Percentiles rank a stretch among this genome's conserved stretches.
phyloP scores from a whole-genome alignment of 1,140 invertebrate species.

The Drosophila elegans region DNA sequence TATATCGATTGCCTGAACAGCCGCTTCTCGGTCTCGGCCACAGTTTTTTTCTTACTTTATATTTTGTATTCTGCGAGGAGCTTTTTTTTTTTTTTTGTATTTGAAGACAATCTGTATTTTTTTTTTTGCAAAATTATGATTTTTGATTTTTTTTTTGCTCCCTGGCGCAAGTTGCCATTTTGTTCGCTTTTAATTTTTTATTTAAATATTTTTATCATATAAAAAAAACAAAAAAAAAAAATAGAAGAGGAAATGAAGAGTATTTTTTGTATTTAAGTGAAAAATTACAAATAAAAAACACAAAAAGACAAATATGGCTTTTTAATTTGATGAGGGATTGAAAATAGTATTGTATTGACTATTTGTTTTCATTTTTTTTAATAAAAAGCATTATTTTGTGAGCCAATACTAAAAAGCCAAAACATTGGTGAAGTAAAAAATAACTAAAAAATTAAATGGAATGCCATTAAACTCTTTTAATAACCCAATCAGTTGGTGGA shows the following conservation, averaged over 20 bases:
- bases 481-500: no score
- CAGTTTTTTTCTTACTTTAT: slow-evolving; percentile 7
- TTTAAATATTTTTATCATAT: slow-evolving; percentile 71
- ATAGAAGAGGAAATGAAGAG: slow-evolving; percentile 70
- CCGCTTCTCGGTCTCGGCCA: slow-evolving; percentile 6
- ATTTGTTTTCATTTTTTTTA: not conserved
- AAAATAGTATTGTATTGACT: not conserved
- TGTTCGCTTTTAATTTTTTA: slow-evolving; percentile 77
- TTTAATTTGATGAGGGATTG: not conserved
- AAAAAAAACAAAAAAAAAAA: slow-evolving; percentile 57
- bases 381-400: no score
- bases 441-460: no score
- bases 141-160: slow-evolving; percentile 46
- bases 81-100: slow-evolving; percentile 37
- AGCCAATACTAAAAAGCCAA: no score
- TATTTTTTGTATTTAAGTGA: slow-evolving; percentile 82
- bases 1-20: slow-evolving; percentile 6
- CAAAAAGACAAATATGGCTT: slow-evolving; percentile 41
- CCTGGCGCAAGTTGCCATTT: slow-evolving; percentile 74
- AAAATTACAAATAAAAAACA: slow-evolving; percentile 78
- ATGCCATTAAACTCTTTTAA: no score
- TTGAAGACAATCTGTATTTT: slow-evolving; percentile 14
- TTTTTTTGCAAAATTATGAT: slow-evolving; percentile 32
- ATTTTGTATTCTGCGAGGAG: slow-evolving; percentile 49
- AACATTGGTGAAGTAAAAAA: no score